Conservation (phyloP, 2,888 invertebrate genomes). For the Gymnocheta viridis region DNA sequence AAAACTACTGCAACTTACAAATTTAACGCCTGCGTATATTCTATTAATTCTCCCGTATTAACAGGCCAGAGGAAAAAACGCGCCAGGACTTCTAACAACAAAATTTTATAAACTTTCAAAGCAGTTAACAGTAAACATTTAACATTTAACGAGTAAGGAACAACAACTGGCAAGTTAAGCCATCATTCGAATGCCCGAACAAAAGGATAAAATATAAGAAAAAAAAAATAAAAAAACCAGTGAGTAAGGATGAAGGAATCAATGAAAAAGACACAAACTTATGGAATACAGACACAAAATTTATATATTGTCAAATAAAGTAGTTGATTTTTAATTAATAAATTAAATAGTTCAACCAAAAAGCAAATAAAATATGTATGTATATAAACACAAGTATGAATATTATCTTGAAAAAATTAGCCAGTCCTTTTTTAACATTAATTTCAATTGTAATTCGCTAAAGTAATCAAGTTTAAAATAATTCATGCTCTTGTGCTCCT, state of each 20-base stretch:
- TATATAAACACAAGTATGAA: not conserved
- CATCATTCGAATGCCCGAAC: conserved; percentile 31
- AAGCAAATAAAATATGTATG: too few relatives aligned
- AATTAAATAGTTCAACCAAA: not conserved
- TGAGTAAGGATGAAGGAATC: conserved; percentile 16
- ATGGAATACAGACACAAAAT: conserved; percentile 48
- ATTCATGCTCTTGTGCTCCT: not conserved
- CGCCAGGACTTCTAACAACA: conserved; percentile 60
- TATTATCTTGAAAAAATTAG: not conserved
- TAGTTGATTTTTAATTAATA: not conserved
- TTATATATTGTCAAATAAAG: not conserved
- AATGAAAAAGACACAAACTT: conserved; percentile 33
- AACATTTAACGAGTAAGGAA: conserved; percentile 62
- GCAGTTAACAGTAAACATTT: conserved; percentile 68
- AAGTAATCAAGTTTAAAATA: not conserved
- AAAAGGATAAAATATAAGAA: conserved; percentile 45
- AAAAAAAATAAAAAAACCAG: conserved; percentile 22
- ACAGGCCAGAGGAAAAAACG: conserved; percentile 51
- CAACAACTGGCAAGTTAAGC: conserved; percentile 48
- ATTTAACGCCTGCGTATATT: conserved; percentile 64
- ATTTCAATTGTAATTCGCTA: not conserved
- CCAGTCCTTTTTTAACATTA: not conserved
- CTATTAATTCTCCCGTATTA: conserved; percentile 29
- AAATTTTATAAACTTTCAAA: conserved; percentile 48
- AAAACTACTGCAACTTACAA: not conserved